Evolutionary conservation across 2,113 vertebrate genomes (phyloP), one percentile per base, ranked within the genome.

Genomic region (Rhinichthys klamathensis): DNA sequence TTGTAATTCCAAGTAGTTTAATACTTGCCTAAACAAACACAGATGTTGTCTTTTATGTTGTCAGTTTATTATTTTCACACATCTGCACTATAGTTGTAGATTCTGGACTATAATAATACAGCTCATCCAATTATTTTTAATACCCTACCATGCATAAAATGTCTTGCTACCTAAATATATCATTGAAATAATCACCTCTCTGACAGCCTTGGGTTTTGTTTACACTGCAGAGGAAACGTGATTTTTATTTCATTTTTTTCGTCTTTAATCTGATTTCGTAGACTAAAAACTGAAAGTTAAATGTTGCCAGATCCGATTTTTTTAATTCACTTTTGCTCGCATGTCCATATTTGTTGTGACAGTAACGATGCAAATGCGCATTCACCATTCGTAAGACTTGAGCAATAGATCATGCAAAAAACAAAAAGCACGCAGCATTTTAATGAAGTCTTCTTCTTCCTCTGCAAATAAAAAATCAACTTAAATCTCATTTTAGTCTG

Each of bases 11-110:
- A 61, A 25, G 6, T 25, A 79, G 21, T 30, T 60, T 60, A 32
- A 38, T 51, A 15, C 51, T n/a, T 25, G 23, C 12, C 56, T 61
- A 25, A n/a, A 51, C 61, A 79, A 79, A 23, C 56, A 79, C 32
- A 61, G 32, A 79, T 79, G 54, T 79, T 41, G 51, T 38, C 51
- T 79, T 77, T 56, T 23, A 21, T 54, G 54, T 56, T 21, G 54
- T 56, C 18, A 21, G 49, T 54, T 30, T 6, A 56, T 35, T 10
- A 56, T 72, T 44, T 44, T 44, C 69, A 46, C 23, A 46, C 35
- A 44, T 73, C 38, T 73, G 69, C 35, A 25, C 38, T 44, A 0
- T 72, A 70, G 32, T 69, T 35, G 65, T 38, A 38, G 65, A 70
- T 72, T 25, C 4, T 73, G 38, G 25, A 3, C 16, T 38, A 35